Evolutionary conservation across 2,888 invertebrate genomes (phyloP).

Genomic region (Nycteola revayana): DNA sequence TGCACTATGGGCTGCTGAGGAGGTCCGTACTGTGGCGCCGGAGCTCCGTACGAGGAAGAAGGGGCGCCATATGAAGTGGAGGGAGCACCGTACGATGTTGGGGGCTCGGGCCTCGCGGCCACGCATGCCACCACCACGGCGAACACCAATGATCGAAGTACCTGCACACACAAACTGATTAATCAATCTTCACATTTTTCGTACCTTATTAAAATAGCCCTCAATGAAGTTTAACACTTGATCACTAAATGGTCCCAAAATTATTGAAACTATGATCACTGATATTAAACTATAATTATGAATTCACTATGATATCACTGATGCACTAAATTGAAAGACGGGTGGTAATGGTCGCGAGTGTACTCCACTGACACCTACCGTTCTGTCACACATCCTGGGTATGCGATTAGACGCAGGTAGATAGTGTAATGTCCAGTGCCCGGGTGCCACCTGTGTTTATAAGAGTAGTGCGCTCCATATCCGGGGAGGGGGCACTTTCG

Average conservation of each 20-base stretch:
- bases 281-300: too few species aligned
- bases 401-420: constrained; percentile 59
- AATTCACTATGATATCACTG: constrained; percentile 37
- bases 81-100: constrained; percentile 73
- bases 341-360: constrained; percentile 4
- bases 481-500: constrained; percentile 80
- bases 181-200: constrained; percentile 14
- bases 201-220: too few species aligned
- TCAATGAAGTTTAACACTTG: too few species aligned
- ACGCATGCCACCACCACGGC: constrained; percentile 68
- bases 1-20: constrained; percentile 90
- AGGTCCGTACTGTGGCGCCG: constrained; percentile 85
- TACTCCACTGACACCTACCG: constrained; percentile 63
- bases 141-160: constrained; percentile 68
- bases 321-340: constrained; percentile 46
- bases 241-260: constrained; percentile 17
- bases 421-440: constrained; percentile 71
- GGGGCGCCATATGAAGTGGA: constrained; percentile 78
- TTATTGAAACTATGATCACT: neutral
- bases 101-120: constrained; percentile 80
- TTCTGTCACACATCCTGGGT: constrained; percentile 73
- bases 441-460: constrained; percentile 75
- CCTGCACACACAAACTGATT: constrained; percentile 61
- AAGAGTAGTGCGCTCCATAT: constrained; percentile 74
- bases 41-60: constrained; percentile 71